Evolutionary conservation across 1,140 invertebrate genomes (phyloP).

Genomic region (Leptoteleia sp.): DNA sequence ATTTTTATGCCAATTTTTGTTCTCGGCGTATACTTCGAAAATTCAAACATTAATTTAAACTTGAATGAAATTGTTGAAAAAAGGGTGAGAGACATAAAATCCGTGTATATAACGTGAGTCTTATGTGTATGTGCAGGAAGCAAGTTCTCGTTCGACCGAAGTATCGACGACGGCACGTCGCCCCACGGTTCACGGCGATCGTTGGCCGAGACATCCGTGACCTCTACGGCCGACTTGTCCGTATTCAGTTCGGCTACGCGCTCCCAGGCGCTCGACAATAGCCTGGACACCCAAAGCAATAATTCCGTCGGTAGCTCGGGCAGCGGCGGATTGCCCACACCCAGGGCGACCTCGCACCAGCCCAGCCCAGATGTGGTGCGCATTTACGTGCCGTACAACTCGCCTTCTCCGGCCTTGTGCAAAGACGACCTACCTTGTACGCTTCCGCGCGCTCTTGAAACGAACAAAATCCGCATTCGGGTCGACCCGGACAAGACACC

Average conservation of each 20-base stretch:
- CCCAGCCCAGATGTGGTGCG: slow-evolving; percentile 86
- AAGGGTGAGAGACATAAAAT: no score
- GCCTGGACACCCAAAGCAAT: slow-evolving; percentile 88
- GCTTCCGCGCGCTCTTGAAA: slow-evolving; percentile 80
- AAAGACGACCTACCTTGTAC: slow-evolving; percentile 82
- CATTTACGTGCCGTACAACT: slow-evolving; percentile 88
- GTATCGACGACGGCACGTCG: slow-evolving; percentile 86
- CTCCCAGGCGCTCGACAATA: slow-evolving; percentile 87
- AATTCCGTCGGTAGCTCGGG: slow-evolving; percentile 84
- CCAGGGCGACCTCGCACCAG: slow-evolving; percentile 83
- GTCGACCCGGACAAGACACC: slow-evolving; percentile 86
- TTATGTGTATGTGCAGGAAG: slow-evolving; percentile 78
- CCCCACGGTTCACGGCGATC: slow-evolving; percentile 87
- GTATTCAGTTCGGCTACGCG: slow-evolving; percentile 88
- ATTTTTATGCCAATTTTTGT: no score
- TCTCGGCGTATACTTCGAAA: no score
- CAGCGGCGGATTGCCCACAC: slow-evolving; percentile 85
- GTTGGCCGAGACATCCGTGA: slow-evolving; percentile 90
- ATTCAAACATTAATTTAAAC: no score
- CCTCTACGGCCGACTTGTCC: slow-evolving; percentile 90
- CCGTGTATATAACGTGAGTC: slow-evolving; percentile 60
- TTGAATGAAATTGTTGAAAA: no score
- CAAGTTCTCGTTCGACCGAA: slow-evolving; percentile 86
- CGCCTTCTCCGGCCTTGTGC: slow-evolving; percentile 81
- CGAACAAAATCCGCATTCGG: slow-evolving; percentile 85